Conservation (phyloP, 2,113 vertebrate genomes). For the Dendrocopos noguchii region DNA sequence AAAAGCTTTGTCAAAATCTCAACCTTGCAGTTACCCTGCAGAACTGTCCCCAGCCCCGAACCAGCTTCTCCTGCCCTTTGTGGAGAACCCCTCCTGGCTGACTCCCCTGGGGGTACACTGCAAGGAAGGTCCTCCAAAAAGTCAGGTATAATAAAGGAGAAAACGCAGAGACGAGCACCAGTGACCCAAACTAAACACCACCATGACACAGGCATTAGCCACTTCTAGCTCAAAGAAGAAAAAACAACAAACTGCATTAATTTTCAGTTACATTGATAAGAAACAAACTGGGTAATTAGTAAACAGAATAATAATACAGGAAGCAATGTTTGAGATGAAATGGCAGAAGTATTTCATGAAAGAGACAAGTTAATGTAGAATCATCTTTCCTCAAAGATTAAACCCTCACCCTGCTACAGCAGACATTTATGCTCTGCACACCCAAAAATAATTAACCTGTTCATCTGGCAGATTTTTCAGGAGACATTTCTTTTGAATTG, state of each 20-base stretch:
- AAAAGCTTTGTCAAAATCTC: not conserved
- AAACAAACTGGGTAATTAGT: slow-evolving; percentile 21
- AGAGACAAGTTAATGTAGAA: slow-evolving; percentile 7
- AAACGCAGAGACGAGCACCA: not conserved
- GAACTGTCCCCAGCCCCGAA: not conserved
- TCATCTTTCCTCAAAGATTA: slow-evolving; percentile 5
- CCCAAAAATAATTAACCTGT: slow-evolving; percentile 18
- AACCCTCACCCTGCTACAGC: not conserved
- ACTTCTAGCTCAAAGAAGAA: not conserved
- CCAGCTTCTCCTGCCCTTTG: not conserved
- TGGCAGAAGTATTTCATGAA: slow-evolving; percentile 13
- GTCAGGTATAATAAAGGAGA: not conserved
- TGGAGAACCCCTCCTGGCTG: not conserved
- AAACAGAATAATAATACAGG: slow-evolving; percentile 30
- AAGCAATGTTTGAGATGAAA: not conserved
- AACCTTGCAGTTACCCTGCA: not conserved
- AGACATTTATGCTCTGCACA: not conserved
- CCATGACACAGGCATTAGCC: not conserved
- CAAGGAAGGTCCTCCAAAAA: not conserved
- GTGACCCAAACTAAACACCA: not conserved
- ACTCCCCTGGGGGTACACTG: not conserved
- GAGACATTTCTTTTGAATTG: not conserved
- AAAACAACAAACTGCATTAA: not conserved
- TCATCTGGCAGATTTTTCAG: not conserved
- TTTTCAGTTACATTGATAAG: slow-evolving; percentile 35